These are phyloP conservation scores for Pantherophis guttatus DNA, from an alignment of 2,113 vertebrate genomes.

Conservation along the genomic window DNA sequence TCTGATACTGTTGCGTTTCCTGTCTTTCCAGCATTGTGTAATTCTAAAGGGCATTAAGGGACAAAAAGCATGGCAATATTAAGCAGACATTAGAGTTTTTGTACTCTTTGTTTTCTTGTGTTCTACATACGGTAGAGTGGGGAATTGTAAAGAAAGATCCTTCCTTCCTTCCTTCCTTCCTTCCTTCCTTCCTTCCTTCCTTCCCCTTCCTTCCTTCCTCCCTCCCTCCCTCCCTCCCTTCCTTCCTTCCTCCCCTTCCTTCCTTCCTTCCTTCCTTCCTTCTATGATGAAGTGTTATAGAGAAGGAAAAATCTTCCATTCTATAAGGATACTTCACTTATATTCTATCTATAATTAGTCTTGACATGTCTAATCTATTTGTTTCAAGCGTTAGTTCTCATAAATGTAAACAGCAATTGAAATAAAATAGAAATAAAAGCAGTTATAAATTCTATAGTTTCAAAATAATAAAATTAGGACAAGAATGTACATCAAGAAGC, in stretches of 20 bases:
- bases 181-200: too few relatives aligned
- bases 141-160: not conserved
- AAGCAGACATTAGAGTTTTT: not conserved
- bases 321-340: not conserved
- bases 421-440: not conserved
- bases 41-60: accelerated
- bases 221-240: too few relatives aligned
- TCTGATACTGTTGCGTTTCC: not conserved
- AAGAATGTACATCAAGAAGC: not conserved
- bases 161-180: not conserved
- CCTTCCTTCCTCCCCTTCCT: too few relatives aligned
- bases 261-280: too few relatives aligned
- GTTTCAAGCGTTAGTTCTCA: not conserved
- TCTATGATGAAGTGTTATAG: not conserved
- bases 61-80: not conserved
- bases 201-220: too few relatives aligned
- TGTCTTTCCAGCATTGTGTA: not conserved
- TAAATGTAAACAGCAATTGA: not conserved
- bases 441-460: not conserved
- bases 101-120: not conserved
- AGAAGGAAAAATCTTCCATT: not conserved
- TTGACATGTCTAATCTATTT: not conserved
- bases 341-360: not conserved
- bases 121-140: not conserved
- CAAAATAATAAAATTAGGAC: not conserved